phyloP scores from a whole-genome alignment of 2,888 invertebrate species.

The Sipha maydis region DNA sequence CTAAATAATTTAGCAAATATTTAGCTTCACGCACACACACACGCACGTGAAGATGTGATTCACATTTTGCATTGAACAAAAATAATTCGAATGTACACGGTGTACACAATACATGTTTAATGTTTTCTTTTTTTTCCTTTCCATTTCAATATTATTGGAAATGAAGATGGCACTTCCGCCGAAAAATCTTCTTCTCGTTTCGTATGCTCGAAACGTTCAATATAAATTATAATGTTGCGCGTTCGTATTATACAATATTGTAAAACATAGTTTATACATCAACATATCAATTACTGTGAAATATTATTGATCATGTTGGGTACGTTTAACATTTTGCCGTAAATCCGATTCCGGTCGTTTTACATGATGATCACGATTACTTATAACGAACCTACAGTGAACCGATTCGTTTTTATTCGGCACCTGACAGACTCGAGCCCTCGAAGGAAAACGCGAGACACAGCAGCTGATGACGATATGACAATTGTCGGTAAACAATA shows the following conservation, averaged over 20 bases:
- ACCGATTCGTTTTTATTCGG: too few relatives aligned
- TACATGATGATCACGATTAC: too few relatives aligned
- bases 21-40: neutral
- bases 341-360: too few relatives aligned
- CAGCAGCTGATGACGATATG: neutral
- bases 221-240: too few relatives aligned
- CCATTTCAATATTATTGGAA: neutral
- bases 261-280: too few relatives aligned
- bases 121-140: neutral
- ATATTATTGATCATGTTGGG: too few relatives aligned
- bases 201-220: too few relatives aligned
- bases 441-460: neutral
- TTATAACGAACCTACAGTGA: too few relatives aligned
- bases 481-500: slow-evolving; percentile 24
- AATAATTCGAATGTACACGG: neutral
- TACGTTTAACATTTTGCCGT: too few relatives aligned
- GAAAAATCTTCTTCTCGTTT: neutral
- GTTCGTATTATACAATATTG: too few relatives aligned
- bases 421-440: too few relatives aligned
- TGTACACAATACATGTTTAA: neutral
- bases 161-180: neutral
- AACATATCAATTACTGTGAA: too few relatives aligned
- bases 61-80: neutral
- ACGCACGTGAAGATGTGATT: slow-evolving; percentile 13
- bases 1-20: slow-evolving; percentile 42